Base-by-base conservation (phyloP, 2,113 vertebrate species). In the Sylvia atricapilla region DNA sequence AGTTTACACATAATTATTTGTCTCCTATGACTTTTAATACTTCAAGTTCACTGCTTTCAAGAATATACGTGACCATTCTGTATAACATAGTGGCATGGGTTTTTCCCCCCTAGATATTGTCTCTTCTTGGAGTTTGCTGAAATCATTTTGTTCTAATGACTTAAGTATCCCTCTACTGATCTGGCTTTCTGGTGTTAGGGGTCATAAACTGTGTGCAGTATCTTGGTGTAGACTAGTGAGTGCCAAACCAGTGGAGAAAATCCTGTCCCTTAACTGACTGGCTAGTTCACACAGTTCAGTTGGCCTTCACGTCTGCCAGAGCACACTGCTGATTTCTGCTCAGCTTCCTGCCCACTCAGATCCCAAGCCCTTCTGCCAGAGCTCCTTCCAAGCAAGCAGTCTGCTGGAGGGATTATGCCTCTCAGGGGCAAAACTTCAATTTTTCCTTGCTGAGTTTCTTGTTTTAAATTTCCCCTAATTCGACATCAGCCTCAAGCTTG, bases 31-130 rank as follows among this genome's bases (percentile, higher is more conserved):
- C 37, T 3, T 68, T 76, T 66, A 76, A 85, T 66, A 4, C 10
- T 73, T 88, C 13, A 7, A 49, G 43, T 43, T 35, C 28, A 33
- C 11, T 73, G 16, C 16, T 82, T 89, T 79, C 66, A 75, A 49
- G 25, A 69, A 49, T 25, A 64, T 1, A 52, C 3, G 12, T n/a
- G 11, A 10, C 10, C 21, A 31, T 73, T 90, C n/a, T 49, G 0
- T 69, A 62, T 18, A 28, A 20, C 5, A 31, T 1, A 27, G 35
- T 13, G 6, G 10, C 52, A 5, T 1, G 6, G 7, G 0, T 6
- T 59, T 70, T 23, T 31, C 1, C 7, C 7, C 7, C 8, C 7
- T n/a, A 59, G 3, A 33, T 35, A 56, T 11, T 35, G 9, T 27
- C 11, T 70, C 39, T 53, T 73, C 25, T 44, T 47, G 6, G 18